A percentile compares a stretch with the other conserved stretches of the same genome.
phyloP scores from a whole-genome alignment of 2,888 invertebrate species.

The Theretra japonica region DNA sequence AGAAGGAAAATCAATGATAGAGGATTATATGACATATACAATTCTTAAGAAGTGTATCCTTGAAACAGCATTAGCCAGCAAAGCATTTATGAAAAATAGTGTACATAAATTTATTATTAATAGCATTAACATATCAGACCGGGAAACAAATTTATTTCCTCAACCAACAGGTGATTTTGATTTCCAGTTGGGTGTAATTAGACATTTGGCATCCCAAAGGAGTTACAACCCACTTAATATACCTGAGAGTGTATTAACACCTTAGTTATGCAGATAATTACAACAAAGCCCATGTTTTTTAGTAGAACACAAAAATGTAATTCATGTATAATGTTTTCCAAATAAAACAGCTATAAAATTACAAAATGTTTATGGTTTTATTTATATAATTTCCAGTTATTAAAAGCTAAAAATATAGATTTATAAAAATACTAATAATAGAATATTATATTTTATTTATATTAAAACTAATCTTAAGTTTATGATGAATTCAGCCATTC shows the following conservation, averaged over 20 bases:
- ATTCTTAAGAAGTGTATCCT: conserved; percentile 65
- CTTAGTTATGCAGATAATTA: conserved; percentile 30
- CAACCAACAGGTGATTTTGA: conserved; percentile 51
- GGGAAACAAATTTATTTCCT: conserved; percentile 48
- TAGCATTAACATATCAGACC: conserved; percentile 53
- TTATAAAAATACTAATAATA: not conserved
- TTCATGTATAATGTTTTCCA: not conserved
- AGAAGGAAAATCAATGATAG: conserved; percentile 65
- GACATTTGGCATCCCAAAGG: conserved; percentile 57
- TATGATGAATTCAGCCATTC: conserved; percentile 76
- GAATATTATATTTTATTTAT: not conserved
- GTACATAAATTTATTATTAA: conserved; percentile 51
- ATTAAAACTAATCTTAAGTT: not conserved
- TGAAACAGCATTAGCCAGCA: conserved; percentile 67
- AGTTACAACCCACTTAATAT: conserved; percentile 70
- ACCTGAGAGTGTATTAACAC: conserved; percentile 56
- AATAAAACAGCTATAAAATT: not conserved
- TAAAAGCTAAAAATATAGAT: conserved; percentile 1
- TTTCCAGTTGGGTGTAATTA: conserved; percentile 53
- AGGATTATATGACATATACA: conserved; percentile 49
- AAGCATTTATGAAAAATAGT: conserved; percentile 56
- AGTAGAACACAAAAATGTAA: not conserved
- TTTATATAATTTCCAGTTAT: not conserved
- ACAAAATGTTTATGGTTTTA: not conserved
- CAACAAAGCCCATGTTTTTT: not conserved